Conservation (phyloP, 2,113 vertebrate genomes). For the Chaetorhynchus papuensis region DNA sequence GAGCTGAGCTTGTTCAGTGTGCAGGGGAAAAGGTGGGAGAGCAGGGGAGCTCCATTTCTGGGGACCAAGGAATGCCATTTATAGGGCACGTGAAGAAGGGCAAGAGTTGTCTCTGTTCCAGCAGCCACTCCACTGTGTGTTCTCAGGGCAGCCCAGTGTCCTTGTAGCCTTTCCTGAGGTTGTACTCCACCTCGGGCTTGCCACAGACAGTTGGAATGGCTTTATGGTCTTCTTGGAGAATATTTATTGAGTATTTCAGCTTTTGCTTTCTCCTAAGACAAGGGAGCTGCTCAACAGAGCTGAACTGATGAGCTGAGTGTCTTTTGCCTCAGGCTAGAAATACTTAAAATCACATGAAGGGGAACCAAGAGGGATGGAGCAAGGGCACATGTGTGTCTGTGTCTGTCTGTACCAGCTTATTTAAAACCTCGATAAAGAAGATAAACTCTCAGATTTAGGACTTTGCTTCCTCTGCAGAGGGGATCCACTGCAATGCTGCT, state of each 20-base stretch:
- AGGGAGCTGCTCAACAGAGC: background rate
- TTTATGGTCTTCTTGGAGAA: background rate
- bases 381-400: background rate
- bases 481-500: background rate
- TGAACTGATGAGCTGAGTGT: constrained; percentile 26
- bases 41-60: background rate
- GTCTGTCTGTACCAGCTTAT: background rate
- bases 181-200: background rate
- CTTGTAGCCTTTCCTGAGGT: background rate
- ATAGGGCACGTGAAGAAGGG: background rate
- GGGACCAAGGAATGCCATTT: background rate
- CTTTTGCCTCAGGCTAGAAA: constrained; percentile 11
- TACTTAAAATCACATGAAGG: background rate
- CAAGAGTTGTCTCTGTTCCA: background rate
- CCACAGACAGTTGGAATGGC: background rate
- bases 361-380: background rate
- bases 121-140: background rate
- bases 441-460: background rate
- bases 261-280: background rate
- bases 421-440: background rate
- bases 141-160: background rate
- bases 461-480: background rate
- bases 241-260: background rate
- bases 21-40: background rate
- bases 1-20: background rate